phyloP scores from a whole-genome alignment of 2,113 vertebrate species.

The Pardalotus punctatus region DNA sequence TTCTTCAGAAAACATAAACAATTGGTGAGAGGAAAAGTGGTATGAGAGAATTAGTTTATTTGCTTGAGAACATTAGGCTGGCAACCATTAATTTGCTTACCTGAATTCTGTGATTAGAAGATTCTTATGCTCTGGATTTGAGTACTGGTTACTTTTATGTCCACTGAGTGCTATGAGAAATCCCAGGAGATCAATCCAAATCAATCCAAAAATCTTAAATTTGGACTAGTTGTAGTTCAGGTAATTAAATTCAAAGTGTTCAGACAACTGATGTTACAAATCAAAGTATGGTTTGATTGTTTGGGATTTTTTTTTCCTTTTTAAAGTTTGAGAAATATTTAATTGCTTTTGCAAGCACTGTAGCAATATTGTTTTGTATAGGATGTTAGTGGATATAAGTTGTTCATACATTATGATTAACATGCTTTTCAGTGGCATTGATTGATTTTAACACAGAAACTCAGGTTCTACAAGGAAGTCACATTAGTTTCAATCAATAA shows the following conservation, averaged over 20 bases:
- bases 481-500: slow-evolving; percentile 33
- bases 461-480: neutral
- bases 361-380: neutral
- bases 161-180: neutral
- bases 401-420: neutral
- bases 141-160: neutral
- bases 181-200: neutral
- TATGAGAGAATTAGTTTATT: neutral
- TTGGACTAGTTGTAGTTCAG: neutral
- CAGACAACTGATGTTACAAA: neutral
- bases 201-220: neutral
- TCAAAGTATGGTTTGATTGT: neutral
- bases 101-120: neutral
- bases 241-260: neutral
- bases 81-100: neutral
- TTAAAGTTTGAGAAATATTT: neutral
- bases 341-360: neutral
- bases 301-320: neutral
- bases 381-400: neutral
- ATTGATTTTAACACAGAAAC: neutral
- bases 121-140: neutral
- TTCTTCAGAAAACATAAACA: neutral
- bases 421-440: neutral
- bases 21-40: neutral
- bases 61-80: neutral